phyloP scores from a whole-genome alignment of 1,140 invertebrate genomes.

The Colletes gigas region DNA sequence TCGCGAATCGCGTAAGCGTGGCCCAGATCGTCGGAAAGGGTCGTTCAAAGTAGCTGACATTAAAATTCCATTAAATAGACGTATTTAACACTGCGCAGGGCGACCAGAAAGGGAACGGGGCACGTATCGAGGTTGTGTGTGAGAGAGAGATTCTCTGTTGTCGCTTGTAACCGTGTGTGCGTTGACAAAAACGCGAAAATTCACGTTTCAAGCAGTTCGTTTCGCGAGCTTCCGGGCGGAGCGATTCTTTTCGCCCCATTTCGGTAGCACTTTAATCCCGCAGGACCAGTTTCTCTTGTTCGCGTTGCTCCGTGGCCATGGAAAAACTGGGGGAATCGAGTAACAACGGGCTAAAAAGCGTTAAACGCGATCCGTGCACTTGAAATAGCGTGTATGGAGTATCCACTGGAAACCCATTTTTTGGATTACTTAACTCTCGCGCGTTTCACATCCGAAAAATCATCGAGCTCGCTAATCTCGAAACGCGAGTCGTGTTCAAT shows the following conservation, averaged over 20 bases:
- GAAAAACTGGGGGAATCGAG: constrained; percentile 31
- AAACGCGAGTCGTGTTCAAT: constrained; percentile 1
- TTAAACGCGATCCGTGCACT: constrained; percentile 36
- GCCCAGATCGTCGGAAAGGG: constrained; percentile 9
- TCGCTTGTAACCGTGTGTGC: background rate
- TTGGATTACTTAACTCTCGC: constrained; percentile 2
- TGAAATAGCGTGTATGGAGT: constrained; percentile 18
- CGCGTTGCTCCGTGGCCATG: constrained; percentile 1
- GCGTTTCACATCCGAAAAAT: constrained; percentile 1
- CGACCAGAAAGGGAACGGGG: constrained; percentile 24
- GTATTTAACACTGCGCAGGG: constrained; percentile 52
- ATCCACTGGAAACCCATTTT: constrained; percentile 44
- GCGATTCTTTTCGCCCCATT: constrained; percentile 39
- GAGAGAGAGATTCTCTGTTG: background rate
- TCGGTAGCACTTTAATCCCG: constrained; percentile 45
- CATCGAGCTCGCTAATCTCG: constrained; percentile 10
- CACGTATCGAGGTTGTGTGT: no score
- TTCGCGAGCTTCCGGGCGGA: constrained; percentile 24
- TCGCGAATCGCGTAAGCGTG: background rate
- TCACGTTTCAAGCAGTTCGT: constrained; percentile 32
- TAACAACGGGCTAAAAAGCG: constrained; percentile 42
- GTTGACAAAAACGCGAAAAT: constrained; percentile 48
- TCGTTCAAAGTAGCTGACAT: constrained; percentile 55
- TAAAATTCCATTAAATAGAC: constrained; percentile 65
- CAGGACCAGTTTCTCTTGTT: constrained; percentile 29